Evolutionary conservation across 2,113 vertebrate species (phyloP), one percentile per base, ranked within the genome.

Genomic region (Otocyon megalotis): DNA sequence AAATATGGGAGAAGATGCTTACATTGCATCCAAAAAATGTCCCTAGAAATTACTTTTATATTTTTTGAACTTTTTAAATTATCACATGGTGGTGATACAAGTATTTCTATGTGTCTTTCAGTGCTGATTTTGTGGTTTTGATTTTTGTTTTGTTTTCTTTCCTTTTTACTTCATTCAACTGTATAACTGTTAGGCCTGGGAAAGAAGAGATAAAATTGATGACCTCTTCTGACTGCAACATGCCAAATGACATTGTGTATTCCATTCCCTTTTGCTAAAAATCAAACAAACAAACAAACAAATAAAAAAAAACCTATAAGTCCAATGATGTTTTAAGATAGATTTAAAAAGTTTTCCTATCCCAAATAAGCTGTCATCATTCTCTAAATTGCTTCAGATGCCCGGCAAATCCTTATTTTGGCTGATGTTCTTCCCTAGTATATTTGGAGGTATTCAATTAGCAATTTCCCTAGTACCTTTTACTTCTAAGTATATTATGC

Each of bases 361-460:
- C 17, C 24, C 28, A 86, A 65, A 89, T 71, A 88, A 58, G 6
- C 24, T 76, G 16, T 30, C 8, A 30, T 80, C 24, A 1, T 19
- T 90, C 84, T 88, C 58, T 72, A 93, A 8, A 71, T 76, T 85
- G 6, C 50, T 88, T 85, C n/a, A 84, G n/a, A 76, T 56, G 15
- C 1, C 30, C 53, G 9, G 26, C 15, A 60, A 71, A 9, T 84
- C 16, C 58, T 88, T n/a, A 86, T 89, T 76, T 63, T 58, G 56
- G 58, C 7, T 48, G n/a, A n/a, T 17, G 8, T 37, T 88, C 53
- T 81, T 90, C 48, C 17, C n/a, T 58, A 1, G 35, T 77, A 19
- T 60, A 85, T 65, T 58, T 94, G 80, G 90, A 89, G n/a, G 4
- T 56, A 35, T 71, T 95, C 32, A 72, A 53, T 93, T 69, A 62